Conservation (phyloP, 2,888 invertebrate genomes). For the Amblyjoppa fuscipennis region DNA sequence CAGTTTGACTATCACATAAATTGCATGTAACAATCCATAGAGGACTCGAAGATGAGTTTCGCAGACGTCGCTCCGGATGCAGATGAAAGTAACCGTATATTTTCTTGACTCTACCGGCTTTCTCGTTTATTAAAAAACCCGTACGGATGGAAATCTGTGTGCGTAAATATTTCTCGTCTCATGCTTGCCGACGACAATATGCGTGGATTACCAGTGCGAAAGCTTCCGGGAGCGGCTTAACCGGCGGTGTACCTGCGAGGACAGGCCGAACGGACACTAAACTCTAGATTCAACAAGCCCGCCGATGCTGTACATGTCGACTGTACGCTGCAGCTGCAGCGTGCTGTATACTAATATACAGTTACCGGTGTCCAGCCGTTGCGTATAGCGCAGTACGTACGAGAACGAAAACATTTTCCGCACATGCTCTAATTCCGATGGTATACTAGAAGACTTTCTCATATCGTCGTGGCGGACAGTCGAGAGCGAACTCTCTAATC, state of each 20-base stretch:
- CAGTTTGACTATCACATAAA: neutral
- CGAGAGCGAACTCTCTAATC: conserved; percentile 50
- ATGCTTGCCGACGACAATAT: conserved; percentile 39
- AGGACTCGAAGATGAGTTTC: neutral
- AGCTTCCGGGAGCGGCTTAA: conserved; percentile 35
- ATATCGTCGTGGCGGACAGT: conserved; percentile 19
- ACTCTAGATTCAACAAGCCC: conserved; percentile 44
- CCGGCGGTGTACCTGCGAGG: conserved; percentile 19
- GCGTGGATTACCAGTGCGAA: conserved; percentile 52
- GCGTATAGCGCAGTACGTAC: neutral
- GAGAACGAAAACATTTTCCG: conserved; percentile 5
- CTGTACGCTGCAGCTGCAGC: conserved; percentile 2
- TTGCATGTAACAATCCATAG: neutral
- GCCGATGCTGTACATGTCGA: conserved; percentile 12
- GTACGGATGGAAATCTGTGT: neutral
- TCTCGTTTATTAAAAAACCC: conserved; percentile 38
- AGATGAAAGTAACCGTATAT: neutral
- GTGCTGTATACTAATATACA: conserved; percentile 4
- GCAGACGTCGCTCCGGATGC: neutral
- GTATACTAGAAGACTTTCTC: conserved; percentile 37
- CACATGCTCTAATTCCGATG: conserved; percentile 19
- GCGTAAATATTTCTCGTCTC: conserved; percentile 50
- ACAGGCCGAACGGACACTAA: conserved; percentile 43
- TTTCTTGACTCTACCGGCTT: conserved; percentile 32
- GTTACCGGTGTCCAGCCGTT: neutral